phyloP scores from a whole-genome alignment of 2,113 vertebrate species.

The Natator depressus region DNA sequence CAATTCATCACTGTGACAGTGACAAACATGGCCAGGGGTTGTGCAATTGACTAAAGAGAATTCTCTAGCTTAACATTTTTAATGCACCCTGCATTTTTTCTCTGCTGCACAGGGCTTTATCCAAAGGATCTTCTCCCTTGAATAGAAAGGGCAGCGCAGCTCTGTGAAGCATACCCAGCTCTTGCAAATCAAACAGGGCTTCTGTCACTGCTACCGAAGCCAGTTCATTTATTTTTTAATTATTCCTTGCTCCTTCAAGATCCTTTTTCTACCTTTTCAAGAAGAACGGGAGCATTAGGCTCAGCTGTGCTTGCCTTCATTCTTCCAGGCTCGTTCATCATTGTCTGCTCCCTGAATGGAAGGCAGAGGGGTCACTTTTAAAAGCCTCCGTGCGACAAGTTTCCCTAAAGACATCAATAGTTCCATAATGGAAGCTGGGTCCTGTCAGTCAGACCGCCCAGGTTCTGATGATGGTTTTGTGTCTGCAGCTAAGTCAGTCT shows the following conservation, averaged over 20 bases:
- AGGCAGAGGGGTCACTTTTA: slow-evolving; percentile 71
- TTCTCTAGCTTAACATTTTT: slow-evolving; percentile 73
- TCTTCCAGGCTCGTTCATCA: slow-evolving; percentile 69
- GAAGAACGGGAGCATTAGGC: slow-evolving; percentile 41
- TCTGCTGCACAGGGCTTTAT: slow-evolving; percentile 33
- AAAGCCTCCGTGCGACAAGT: slow-evolving; percentile 51
- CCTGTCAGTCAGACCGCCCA: slow-evolving; percentile 59
- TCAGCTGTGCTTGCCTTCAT: slow-evolving; percentile 63
- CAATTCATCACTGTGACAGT: slow-evolving; percentile 45
- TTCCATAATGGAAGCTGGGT: slow-evolving; percentile 38
- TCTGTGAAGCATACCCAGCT: slow-evolving; percentile 48
- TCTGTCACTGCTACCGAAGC: slow-evolving; percentile 40
- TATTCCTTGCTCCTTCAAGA: slow-evolving; percentile 57
- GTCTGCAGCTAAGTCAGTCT: not conserved
- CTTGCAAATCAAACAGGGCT: slow-evolving; percentile 56
- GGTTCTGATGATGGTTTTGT: not conserved
- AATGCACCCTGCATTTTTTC: slow-evolving; percentile 39
- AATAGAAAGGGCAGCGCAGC: slow-evolving; percentile 55
- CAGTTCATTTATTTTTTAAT: slow-evolving; percentile 59
- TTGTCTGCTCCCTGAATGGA: slow-evolving; percentile 68
- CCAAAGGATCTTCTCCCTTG: slow-evolving; percentile 52
- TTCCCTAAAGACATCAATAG: slow-evolving; percentile 62
- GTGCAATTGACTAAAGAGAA: slow-evolving; percentile 60
- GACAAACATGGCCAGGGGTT: slow-evolving; percentile 52
- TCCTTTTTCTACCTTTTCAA: slow-evolving; percentile 61